Base-by-base conservation (phyloP, 2,113 vertebrate species). In the Percina caprodes region DNA sequence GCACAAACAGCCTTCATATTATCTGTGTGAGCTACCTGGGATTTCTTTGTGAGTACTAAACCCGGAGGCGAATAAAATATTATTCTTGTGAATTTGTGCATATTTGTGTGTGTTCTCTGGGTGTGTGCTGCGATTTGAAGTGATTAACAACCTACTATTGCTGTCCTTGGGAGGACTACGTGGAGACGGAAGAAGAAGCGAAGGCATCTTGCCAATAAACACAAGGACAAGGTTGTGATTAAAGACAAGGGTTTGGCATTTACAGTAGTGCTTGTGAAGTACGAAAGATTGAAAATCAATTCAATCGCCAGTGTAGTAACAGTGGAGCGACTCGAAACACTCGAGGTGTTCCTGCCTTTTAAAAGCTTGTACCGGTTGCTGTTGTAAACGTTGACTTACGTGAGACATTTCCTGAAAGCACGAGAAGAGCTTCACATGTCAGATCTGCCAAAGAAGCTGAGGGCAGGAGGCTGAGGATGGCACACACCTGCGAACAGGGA, bases 341-440 rank as follows among this genome's bases (percentile, higher is more conserved):
- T 35, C 54, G n/a, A 68, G 54, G 55, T 35, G 8, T 5, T 3
- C 21, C 13, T 2, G 66, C 54, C 62, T 60, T 71, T 83, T 66
- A 45, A 67, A 74, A 68, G 69, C 54, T n/a, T 35, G 68, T 68
- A 24, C 30, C 30, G 12, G 55, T 56, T 67, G 61, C 24, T 14
- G 6, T 46, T 2, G 39, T 46, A 63, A 69, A 69, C 9, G 52
- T 58, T 33, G 70, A 90, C 94, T 91, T 91, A 94, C 94, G 15
- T 9, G 94, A 92, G 69, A 91, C 35, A 16, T 95, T 94, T 56
- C 88, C 92, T 3, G 92, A 79, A 56, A 92, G 79, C 84, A 90
- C 35, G 14, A 92, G 88, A 77, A 93, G 78, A 30, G 91, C 84
- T 61, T 95, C 94, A 81, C 95, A 95, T 46, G 94, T 92, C 81